These are phyloP conservation scores for Cheilosia impressa DNA, from an alignment of 2,888 invertebrate genomes.

Conservation along the genomic window DNA sequence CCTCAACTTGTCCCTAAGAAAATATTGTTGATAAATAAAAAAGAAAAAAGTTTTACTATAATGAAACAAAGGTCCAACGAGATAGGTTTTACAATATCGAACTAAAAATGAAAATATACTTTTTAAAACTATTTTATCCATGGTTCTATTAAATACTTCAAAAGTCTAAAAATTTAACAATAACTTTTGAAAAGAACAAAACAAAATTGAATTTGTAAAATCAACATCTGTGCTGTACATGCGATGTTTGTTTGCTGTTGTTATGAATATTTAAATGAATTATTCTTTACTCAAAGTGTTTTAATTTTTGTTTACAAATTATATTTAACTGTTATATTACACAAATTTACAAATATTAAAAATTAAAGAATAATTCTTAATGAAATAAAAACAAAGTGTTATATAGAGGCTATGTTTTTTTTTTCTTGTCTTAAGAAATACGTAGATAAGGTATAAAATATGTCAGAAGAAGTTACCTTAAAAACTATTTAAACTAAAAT, in stretches of 20 bases:
- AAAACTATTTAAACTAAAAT: constrained; percentile 73
- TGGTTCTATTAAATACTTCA: constrained; percentile 49
- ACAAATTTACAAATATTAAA: constrained; percentile 39
- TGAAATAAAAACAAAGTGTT: constrained; percentile 25
- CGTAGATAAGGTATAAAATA: constrained; percentile 37
- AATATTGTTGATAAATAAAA: constrained; percentile 18
- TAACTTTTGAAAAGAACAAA: constrained; percentile 20
- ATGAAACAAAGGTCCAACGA: not conserved
- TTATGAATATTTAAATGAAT: constrained; percentile 33
- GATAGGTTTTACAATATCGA: constrained; percentile 40
- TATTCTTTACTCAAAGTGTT: constrained; percentile 1
- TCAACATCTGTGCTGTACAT: constrained; percentile 70
- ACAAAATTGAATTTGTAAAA: constrained; percentile 21
- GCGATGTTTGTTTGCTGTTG: constrained; percentile 53
- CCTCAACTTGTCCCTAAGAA: constrained; percentile 91
- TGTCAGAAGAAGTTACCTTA: constrained; percentile 72
- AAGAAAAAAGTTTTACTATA: constrained; percentile 8
- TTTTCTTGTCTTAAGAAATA: constrained; percentile 18
- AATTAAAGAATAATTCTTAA: constrained; percentile 26
- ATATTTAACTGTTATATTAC: constrained; percentile 16
- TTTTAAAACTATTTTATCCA: constrained; percentile 44
- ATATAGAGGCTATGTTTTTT: not conserved
- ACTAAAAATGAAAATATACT: constrained; percentile 21
- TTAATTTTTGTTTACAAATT: constrained; percentile 23
- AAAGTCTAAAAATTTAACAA: constrained; percentile 39